Evolutionary conservation across 2,113 vertebrate genomes (phyloP).

Genomic region (Colossoma macropomum): DNA sequence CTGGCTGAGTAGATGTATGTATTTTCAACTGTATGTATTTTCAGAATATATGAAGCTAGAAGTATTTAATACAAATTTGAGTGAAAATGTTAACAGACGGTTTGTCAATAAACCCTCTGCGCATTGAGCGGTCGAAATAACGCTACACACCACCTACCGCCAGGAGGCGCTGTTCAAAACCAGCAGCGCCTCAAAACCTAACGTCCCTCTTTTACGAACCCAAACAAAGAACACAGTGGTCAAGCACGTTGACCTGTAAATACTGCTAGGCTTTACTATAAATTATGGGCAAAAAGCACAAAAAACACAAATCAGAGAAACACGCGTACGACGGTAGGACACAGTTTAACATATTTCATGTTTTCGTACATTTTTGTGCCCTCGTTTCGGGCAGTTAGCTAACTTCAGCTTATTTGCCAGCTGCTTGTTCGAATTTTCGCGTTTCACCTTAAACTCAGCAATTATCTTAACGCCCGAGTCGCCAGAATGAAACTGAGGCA

Average conservation of each 20-base stretch:
- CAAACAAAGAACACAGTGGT: constrained; percentile 54
- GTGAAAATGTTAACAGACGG: no score
- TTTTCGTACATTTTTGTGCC: neutral
- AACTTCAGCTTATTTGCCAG: no score
- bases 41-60: no score
- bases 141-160: constrained; percentile 21
- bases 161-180: constrained; percentile 33
- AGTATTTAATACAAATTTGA: no score
- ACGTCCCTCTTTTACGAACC: constrained; percentile 9
- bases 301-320: constrained; percentile 93
- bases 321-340: constrained; percentile 86
- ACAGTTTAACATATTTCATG: fast-evolving
- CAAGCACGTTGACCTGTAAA: constrained; percentile 9
- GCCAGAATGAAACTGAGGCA: no score
- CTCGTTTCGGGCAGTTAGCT: neutral
- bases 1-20: no score
- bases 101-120: no score
- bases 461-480: no score
- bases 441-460: no score
- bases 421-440: no score
- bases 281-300: constrained; percentile 95
- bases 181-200: neutral
- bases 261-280: constrained; percentile 40
- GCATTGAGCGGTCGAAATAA: neutral
- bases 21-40: no score